phyloP scores from a whole-genome alignment of 2,888 invertebrate genomes.

The Aromia moschata region DNA sequence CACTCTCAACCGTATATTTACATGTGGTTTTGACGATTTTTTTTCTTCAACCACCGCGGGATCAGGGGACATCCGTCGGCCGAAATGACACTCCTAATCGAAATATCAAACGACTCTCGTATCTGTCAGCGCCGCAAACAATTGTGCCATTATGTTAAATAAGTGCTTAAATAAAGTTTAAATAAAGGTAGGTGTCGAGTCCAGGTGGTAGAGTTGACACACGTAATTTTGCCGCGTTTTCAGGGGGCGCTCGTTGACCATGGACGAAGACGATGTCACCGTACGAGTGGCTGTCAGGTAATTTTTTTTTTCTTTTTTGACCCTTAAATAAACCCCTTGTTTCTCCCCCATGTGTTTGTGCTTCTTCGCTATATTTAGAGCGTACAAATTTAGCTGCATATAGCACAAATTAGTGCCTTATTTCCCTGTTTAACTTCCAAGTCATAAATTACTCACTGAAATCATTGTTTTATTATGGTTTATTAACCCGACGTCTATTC shows the following conservation, averaged over 20 bases:
- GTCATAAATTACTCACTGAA: constrained; percentile 29
- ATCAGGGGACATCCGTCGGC: not conserved
- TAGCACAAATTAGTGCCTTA: constrained; percentile 27
- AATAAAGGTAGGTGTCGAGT: constrained; percentile 53
- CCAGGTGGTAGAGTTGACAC: constrained; percentile 46
- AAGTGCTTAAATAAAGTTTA: constrained; percentile 46
- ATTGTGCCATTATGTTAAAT: constrained; percentile 46
- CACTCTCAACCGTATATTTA: constrained; percentile 40
- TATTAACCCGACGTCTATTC: constrained; percentile 16
- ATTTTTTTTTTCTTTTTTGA: constrained; percentile 40
- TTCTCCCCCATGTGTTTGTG: constrained; percentile 31
- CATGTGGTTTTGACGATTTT: constrained; percentile 40
- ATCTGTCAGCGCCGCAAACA: constrained; percentile 37
- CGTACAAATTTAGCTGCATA: constrained; percentile 37
- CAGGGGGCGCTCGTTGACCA: constrained; percentile 51
- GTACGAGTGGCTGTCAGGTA: constrained; percentile 77
- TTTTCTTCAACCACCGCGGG: constrained; percentile 19
- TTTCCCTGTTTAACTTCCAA: constrained; percentile 33
- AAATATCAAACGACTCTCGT: constrained; percentile 31
- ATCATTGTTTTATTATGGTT: constrained; percentile 21
- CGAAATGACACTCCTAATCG: constrained; percentile 26
- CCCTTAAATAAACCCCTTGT: constrained; percentile 8
- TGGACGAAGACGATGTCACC: constrained; percentile 73
- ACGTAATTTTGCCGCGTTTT: constrained; percentile 44
- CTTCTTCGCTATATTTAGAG: constrained; percentile 34